A percentile compares a stretch with the other conserved stretches of the same genome.
phyloP scores from a whole-genome alignment of 2,888 invertebrate genomes.

The Diaprepes abbreviatus region DNA sequence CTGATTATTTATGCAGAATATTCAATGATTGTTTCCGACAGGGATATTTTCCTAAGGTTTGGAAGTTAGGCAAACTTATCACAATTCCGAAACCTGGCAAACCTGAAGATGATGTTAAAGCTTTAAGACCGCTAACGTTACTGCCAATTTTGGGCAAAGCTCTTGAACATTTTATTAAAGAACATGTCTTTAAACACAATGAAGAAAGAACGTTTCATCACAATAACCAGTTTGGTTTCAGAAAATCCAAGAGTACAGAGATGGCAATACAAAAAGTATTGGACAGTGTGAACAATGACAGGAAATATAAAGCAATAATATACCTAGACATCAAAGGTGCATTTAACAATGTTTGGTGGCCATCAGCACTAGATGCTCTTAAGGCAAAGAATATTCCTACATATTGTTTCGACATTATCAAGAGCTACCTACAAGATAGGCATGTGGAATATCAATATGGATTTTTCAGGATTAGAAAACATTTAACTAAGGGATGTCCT shows the following conservation, averaged over 20 bases:
- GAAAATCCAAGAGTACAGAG: background rate
- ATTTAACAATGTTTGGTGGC: too few relatives aligned
- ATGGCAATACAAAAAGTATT: background rate
- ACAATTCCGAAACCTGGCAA: background rate
- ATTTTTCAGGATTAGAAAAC: too few relatives aligned
- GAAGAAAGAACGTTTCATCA: background rate
- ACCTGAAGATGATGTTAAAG: background rate
- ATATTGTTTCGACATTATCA: too few relatives aligned
- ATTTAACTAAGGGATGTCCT: too few relatives aligned
- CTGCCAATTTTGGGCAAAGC: background rate
- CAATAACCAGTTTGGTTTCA: background rate
- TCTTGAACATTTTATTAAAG: background rate
- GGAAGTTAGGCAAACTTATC: background rate
- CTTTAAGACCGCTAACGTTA: background rate
- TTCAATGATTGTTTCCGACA: background rate
- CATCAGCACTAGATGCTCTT: too few relatives aligned
- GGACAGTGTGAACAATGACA: too few relatives aligned
- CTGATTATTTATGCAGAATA: too few relatives aligned
- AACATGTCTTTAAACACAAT: background rate
- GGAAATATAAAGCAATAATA: too few relatives aligned
- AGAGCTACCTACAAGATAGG: too few relatives aligned
- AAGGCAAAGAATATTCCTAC: too few relatives aligned
- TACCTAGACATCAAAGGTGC: too few relatives aligned
- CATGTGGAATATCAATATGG: too few relatives aligned
- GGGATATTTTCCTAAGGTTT: background rate